Evolutionary conservation across 1,140 invertebrate genomes (phyloP).

Genomic region (Delia radicum): DNA sequence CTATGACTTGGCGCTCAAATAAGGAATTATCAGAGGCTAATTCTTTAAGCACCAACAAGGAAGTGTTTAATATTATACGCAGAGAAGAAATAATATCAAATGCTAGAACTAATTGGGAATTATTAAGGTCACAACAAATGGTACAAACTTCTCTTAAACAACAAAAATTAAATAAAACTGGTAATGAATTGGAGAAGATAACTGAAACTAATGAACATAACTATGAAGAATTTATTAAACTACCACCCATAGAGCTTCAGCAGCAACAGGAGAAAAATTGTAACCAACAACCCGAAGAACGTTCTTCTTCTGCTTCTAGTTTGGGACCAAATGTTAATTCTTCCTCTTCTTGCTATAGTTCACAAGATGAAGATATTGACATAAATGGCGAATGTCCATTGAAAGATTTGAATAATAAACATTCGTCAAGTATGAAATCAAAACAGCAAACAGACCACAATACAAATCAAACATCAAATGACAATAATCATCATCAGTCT

Average conservation of each 20-base stretch:
- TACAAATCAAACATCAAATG: conserved; percentile 24
- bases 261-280: conserved; percentile 34
- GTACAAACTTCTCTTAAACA: conserved; percentile 58
- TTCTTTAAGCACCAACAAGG: conserved; percentile 67
- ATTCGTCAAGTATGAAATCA: background rate
- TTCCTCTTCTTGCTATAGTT: conserved; percentile 63
- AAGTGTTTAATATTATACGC: conserved; percentile 65
- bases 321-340: conserved; percentile 68
- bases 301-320: conserved; percentile 59
- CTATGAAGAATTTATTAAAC: conserved; percentile 58
- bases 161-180: conserved; percentile 30
- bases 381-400: background rate
- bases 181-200: conserved; percentile 43
- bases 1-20: conserved; percentile 72
- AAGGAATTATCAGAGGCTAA: conserved; percentile 71
- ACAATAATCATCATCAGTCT: conserved; percentile 28
- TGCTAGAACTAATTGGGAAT: conserved; percentile 78
- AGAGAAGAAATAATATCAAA: conserved; percentile 79
- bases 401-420: background rate
- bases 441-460: background rate
- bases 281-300: background rate
- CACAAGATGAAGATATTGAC: conserved; percentile 59
- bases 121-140: conserved; percentile 65
- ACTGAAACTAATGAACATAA: conserved; percentile 44
- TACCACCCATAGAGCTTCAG: conserved; percentile 70